Evolutionary conservation across 2,113 vertebrate genomes (phyloP).

Genomic region (Pogonocichla stellata): DNA sequence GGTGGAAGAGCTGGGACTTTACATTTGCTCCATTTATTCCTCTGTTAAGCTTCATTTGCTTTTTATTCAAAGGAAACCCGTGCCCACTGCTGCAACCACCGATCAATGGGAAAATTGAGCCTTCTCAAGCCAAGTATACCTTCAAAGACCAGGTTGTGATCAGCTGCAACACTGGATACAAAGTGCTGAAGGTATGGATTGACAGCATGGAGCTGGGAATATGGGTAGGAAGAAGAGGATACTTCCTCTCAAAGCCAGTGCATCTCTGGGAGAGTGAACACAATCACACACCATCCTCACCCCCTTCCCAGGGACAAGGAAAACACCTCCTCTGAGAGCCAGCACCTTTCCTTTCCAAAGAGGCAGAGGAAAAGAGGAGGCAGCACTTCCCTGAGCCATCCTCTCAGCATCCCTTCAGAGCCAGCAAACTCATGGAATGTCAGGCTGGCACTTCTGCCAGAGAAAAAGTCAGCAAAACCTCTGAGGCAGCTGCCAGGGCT

Average conservation of each 20-base stretch:
- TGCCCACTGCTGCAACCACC: slow-evolving; percentile 78
- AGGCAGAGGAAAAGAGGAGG: not conserved
- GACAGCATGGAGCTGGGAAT: not conserved
- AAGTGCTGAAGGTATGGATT: slow-evolving; percentile 81
- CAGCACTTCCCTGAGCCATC: not conserved
- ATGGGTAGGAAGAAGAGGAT: not conserved
- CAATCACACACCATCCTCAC: not conserved
- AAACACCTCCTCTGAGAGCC: not conserved
- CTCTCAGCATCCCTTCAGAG: not conserved
- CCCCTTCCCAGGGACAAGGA: not conserved
- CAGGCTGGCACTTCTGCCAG: not conserved
- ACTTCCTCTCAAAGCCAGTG: not conserved
- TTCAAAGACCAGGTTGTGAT: slow-evolving; percentile 91
- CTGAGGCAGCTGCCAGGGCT: not conserved
- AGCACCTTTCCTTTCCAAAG: not conserved
- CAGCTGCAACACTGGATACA: slow-evolving; percentile 87
- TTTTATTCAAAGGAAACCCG: slow-evolving; percentile 72
- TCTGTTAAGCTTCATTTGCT: not conserved
- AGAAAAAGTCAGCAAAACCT: not conserved
- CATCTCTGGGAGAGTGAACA: not conserved
- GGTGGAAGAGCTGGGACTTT: not conserved
- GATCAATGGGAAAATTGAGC: slow-evolving; percentile 78
- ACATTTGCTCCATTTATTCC: not conserved
- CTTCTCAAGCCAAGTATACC: slow-evolving; percentile 83
- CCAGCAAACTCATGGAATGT: not conserved